Conservation (phyloP, 2,888 invertebrate genomes). For the Lottia gigantea region DNA sequence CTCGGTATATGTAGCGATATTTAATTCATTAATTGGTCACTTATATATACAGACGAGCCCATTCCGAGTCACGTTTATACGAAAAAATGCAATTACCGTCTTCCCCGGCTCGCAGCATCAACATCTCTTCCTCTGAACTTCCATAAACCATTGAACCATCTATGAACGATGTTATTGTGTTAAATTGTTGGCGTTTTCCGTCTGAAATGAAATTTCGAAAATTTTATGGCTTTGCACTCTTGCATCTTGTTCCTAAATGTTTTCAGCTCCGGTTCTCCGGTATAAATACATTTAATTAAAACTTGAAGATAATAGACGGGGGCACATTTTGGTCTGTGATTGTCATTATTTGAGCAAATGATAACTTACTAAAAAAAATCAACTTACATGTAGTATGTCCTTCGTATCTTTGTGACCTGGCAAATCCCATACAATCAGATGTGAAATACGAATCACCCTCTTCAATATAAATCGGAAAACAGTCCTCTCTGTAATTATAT, state of each 20-base stretch:
- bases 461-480: neutral
- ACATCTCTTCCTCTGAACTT: neutral
- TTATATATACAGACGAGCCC: neutral
- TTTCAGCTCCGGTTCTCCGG: too few relatives aligned
- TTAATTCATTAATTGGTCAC: neutral
- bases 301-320: too few relatives aligned
- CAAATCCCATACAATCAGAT: neutral
- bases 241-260: too few relatives aligned
- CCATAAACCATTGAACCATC: conserved; percentile 5
- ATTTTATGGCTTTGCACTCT: too few relatives aligned
- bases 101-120: neutral
- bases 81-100: neutral
- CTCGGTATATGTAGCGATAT: too few relatives aligned
- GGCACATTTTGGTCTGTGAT: too few relatives aligned
- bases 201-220: too few relatives aligned
- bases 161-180: neutral
- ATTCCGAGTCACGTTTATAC: too few relatives aligned
- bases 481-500: neutral
- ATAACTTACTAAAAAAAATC: too few relatives aligned
- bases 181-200: neutral
- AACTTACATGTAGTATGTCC: neutral
- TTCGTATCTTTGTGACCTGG: neutral
- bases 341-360: too few relatives aligned
- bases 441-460: neutral
- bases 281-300: too few relatives aligned